Percentiles rank a stretch among this genome's conserved stretches.
These are phyloP conservation scores for Atractosteus spatula DNA, from an alignment of 2,113 vertebrate species.

Conservation along the genomic window DNA sequence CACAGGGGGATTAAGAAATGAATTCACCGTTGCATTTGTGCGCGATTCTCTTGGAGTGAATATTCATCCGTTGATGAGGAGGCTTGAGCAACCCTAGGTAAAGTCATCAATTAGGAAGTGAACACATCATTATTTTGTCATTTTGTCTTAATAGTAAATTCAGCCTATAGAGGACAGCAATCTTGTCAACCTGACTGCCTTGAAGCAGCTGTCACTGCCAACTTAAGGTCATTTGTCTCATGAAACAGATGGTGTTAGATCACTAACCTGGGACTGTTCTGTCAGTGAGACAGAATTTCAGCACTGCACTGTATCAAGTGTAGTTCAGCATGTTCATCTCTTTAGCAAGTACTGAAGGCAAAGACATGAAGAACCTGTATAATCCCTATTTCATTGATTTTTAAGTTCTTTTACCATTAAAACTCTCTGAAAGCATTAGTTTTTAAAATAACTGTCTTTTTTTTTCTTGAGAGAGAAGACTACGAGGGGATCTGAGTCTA, in stretches of 20 bases:
- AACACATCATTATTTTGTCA: conserved; percentile 25
- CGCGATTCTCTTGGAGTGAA: too few species aligned
- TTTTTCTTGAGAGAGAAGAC: too few species aligned
- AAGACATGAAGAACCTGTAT: neutral
- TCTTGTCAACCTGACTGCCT: neutral
- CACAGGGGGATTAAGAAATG: neutral
- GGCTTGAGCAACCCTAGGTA: conserved; percentile 6
- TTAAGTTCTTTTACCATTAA: neutral
- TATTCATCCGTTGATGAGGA: neutral
- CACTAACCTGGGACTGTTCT: neutral
- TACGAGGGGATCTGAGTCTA: too few species aligned
- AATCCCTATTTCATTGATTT: neutral
- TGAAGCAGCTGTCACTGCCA: conserved; percentile 2
- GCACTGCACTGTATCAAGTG: neutral
- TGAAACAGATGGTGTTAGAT: conserved; percentile 3
- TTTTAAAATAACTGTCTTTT: too few species aligned
- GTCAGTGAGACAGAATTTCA: conserved; percentile 3
- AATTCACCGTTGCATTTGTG: neutral
- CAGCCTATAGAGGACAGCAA: neutral
- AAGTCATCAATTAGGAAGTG: conserved; percentile 29
- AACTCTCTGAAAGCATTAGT: too few species aligned
- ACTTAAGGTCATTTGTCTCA: neutral
- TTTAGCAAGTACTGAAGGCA: neutral
- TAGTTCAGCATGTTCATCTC: neutral
- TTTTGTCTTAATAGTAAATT: conserved; percentile 28